These are phyloP conservation scores for Momotus momota DNA, from an alignment of 2,797 vertebrate genomes.

Conservation along the genomic window DNA sequence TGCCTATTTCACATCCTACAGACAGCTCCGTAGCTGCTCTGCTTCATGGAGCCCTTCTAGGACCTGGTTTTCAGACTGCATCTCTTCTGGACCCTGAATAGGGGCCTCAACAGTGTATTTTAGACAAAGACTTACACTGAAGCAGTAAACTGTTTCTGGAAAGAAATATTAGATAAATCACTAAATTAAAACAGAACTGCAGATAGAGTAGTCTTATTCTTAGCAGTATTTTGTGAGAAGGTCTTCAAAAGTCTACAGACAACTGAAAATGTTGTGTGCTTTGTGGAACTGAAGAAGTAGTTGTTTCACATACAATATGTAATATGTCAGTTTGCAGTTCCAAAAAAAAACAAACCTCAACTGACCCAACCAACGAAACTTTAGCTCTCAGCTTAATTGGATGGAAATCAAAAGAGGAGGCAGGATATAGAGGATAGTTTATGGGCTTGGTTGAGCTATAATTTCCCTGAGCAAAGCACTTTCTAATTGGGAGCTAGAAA, in stretches of 20 bases:
- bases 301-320: not conserved
- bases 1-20: not conserved
- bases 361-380: not conserved
- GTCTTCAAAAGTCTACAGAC: not conserved
- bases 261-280: not conserved
- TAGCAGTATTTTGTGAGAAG: not conserved
- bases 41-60: not conserved
- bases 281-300: not conserved
- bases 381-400: not conserved
- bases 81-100: not conserved
- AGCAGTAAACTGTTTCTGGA: not conserved
- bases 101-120: not conserved
- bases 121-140: not conserved
- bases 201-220: not conserved
- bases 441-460: not conserved
- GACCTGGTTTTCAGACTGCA: not conserved
- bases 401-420: not conserved
- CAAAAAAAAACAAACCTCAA: not conserved
- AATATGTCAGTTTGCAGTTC: not conserved
- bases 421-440: not conserved
- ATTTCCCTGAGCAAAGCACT: conserved; percentile 4
- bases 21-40: not conserved
- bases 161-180: not conserved
- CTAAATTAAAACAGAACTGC: not conserved
- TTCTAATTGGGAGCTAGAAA: conserved; percentile 23